Evolutionary conservation across 2,797 vertebrate genomes (phyloP), one percentile per base, ranked within the genome.

Genomic region (Peromyscus attwateri): DNA sequence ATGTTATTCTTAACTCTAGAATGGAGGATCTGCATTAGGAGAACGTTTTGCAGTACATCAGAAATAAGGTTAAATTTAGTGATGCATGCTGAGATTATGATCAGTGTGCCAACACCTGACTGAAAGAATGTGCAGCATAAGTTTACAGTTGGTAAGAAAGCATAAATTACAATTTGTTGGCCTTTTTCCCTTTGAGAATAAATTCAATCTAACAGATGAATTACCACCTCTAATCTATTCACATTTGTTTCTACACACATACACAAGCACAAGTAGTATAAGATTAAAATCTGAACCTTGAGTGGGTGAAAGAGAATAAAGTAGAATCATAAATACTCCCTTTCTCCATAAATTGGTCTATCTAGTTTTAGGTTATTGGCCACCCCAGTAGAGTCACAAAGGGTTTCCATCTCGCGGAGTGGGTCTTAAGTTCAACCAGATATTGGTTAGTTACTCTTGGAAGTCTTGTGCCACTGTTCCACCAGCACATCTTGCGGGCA

Each of bases 81-180:
- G 93, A 98, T 97, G 91, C 76, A 97, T 96, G 97, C 80, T 98
- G 97, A 96, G 95, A 97, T 98, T 95, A 95, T 98, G 94, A 98
- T 97, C 98, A 98, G 98, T 92, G 93, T 98, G 92, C 93, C 0
- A 0, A 96, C 92, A 98, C 62, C 95, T 96, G 95, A 80, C 87
- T 97, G 93, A 95, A 96, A 87, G 87, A 60, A 92, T 91, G 40
- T 87, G 88, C 68, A 70, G 52, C 29, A 37, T 34, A 81, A 80
- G 73, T 77, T 90, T 66, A 93, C 46, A 91, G 89, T 81, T 71
- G 21, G 55, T 77, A 27, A 95, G 19, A 27, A 97, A 91, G 4
- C 11, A 92, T 81, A 62, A 81, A 97, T 91, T 92, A 64, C 84
- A n/a, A 94, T 96, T 97, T 93, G 17, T 62, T 73, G 23, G n/a